These are phyloP conservation scores for Clusia tigrina DNA, from an alignment of 2,888 invertebrate genomes.

Conservation along the genomic window DNA sequence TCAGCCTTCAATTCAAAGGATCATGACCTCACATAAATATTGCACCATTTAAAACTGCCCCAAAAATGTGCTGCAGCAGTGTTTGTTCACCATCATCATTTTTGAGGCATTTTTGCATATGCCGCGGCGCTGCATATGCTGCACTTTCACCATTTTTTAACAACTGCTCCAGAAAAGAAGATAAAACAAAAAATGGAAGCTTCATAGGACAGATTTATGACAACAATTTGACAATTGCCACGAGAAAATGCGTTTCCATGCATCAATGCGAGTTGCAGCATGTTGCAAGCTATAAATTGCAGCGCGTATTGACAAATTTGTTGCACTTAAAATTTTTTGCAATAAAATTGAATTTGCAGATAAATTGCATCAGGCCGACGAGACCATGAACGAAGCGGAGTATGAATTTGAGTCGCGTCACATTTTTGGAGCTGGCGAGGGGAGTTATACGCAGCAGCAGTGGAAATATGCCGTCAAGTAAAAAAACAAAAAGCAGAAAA, in stretches of 20 bases:
- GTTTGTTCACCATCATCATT: neutral
- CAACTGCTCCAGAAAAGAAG: neutral
- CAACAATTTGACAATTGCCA: conserved; percentile 20
- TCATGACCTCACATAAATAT: neutral
- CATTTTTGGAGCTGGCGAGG: too few species aligned
- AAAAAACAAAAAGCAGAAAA: too few species aligned
- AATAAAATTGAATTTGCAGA: too few species aligned
- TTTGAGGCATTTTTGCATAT: neutral
- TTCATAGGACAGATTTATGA: conserved; percentile 16
- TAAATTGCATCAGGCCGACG: too few species aligned
- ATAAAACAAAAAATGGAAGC: neutral
- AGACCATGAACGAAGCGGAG: too few species aligned
- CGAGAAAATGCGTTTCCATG: conserved; percentile 16
- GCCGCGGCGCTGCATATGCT: neutral
- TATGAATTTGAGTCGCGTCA: too few species aligned
- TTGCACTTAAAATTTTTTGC: too few species aligned
- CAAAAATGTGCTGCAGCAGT: neutral
- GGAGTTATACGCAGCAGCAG: too few species aligned
- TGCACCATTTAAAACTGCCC: neutral
- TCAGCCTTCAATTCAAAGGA: neutral
- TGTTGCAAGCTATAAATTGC: neutral
- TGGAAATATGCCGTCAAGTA: too few species aligned
- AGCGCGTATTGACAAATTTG: conserved; percentile 8
- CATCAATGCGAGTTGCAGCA: conserved; percentile 17
- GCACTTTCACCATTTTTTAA: neutral